Evolutionary conservation across 2,113 vertebrate species (phyloP).

Genomic region (Oxygymnocypris stewartii): DNA sequence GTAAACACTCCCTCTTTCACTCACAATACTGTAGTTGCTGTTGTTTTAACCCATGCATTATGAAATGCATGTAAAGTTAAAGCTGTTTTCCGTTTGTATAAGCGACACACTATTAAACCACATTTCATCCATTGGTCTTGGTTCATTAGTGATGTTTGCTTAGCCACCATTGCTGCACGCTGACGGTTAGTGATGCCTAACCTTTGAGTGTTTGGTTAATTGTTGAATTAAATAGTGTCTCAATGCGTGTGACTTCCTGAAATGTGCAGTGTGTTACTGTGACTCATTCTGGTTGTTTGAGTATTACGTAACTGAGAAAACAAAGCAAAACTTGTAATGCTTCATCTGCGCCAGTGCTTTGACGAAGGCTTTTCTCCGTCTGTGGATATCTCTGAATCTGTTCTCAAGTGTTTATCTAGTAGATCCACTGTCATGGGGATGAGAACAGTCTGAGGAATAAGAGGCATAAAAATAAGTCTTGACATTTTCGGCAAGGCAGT

Average conservation of each 20-base stretch:
- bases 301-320: constrained; percentile 10
- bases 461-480: constrained; percentile 41
- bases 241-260: background rate
- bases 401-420: background rate
- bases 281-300: background rate
- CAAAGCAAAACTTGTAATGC: background rate
- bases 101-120: constrained; percentile 1
- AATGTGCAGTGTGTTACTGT: background rate
- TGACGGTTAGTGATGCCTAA: background rate
- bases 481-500: background rate
- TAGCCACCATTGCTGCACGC: background rate
- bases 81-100: constrained; percentile 13
- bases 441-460: constrained; percentile 40
- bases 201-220: background rate
- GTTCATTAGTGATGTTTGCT: background rate
- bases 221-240: background rate
- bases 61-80: too few relatives aligned
- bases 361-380: background rate
- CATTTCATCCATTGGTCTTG: background rate
- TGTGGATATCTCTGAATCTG: background rate
- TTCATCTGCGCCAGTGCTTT: background rate
- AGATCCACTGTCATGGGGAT: background rate
- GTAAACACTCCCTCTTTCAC: background rate
- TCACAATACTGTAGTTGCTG: background rate
- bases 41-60: background rate